These are phyloP conservation scores for Athene cunicularia DNA, from an alignment of 2,113 vertebrate species.

Conservation along the genomic window DNA sequence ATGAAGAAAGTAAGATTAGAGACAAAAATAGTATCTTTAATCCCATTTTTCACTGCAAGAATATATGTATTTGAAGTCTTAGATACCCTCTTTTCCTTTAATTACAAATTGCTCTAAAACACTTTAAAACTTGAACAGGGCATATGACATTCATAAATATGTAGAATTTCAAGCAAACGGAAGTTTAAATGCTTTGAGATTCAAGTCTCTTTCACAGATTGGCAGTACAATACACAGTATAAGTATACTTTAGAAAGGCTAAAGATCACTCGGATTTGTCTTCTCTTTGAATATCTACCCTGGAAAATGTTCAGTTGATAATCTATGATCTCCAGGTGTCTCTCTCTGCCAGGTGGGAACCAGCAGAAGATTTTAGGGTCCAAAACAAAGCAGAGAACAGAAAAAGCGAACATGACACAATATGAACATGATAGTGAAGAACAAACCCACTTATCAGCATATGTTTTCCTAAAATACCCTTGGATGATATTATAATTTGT, in stretches of 20 bases:
- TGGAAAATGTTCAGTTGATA: neutral
- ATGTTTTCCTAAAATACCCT: neutral
- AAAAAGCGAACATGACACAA: neutral
- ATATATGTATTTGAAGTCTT: neutral
- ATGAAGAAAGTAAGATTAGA: neutral
- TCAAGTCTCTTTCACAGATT: neutral
- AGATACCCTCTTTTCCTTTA: conserved; percentile 21
- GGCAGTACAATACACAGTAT: neutral
- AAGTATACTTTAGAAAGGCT: neutral
- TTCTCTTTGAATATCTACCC: neutral
- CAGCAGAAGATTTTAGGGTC: neutral
- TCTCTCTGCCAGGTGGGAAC: neutral
- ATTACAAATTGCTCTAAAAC: conserved; percentile 6
- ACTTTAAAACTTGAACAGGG: neutral
- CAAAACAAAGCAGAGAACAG: neutral
- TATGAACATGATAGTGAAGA: neutral
- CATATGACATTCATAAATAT: neutral
- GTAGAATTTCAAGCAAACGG: neutral
- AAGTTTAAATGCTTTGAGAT: neutral
- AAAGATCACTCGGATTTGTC: neutral
- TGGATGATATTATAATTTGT: neutral
- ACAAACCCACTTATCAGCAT: neutral
- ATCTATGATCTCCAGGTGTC: neutral
- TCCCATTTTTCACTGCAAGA: conserved; percentile 16
- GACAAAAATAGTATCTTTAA: conserved; percentile 31